Percentiles rank a stretch among this genome's conserved stretches.
Evolutionary conservation across 2,888 invertebrate species (phyloP).

Genomic region (Sphecodes monilicornis): DNA sequence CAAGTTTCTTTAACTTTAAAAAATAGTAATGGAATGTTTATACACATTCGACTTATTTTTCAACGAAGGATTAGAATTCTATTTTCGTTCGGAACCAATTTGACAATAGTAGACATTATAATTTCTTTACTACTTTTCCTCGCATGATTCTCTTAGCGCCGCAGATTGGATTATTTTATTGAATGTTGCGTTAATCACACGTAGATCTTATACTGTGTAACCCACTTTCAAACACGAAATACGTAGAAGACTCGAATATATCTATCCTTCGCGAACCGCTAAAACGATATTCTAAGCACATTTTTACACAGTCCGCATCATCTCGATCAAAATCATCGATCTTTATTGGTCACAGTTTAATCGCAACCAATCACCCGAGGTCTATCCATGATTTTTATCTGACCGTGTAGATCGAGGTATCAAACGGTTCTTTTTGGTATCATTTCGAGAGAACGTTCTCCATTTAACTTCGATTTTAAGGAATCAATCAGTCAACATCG

Average conservation of each 20-base stretch:
- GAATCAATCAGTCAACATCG: slow-evolving; percentile 14
- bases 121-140: neutral
- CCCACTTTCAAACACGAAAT: slow-evolving; percentile 43
- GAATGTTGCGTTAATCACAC: slow-evolving; percentile 9
- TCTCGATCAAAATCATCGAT: slow-evolving; percentile 18
- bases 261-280: slow-evolving; percentile 36
- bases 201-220: slow-evolving; percentile 26
- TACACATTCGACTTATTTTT: neutral
- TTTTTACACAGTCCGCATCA: slow-evolving; percentile 52
- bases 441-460: neutral
- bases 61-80: neutral
- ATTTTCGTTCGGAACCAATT: neutral
- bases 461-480: slow-evolving; percentile 8
- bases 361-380: neutral
- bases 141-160: neutral
- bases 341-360: slow-evolving; percentile 12
- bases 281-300: slow-evolving; percentile 64
- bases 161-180: neutral
- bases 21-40: neutral
- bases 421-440: neutral
- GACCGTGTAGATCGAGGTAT: neutral
- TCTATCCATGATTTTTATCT: neutral
- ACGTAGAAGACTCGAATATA: slow-evolving; percentile 55
- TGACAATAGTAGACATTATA: neutral
- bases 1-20: neutral